Evolutionary conservation across 2,888 invertebrate genomes (phyloP), one percentile per base, ranked within the genome.

Genomic region (Agrilus biguttatus): DNA sequence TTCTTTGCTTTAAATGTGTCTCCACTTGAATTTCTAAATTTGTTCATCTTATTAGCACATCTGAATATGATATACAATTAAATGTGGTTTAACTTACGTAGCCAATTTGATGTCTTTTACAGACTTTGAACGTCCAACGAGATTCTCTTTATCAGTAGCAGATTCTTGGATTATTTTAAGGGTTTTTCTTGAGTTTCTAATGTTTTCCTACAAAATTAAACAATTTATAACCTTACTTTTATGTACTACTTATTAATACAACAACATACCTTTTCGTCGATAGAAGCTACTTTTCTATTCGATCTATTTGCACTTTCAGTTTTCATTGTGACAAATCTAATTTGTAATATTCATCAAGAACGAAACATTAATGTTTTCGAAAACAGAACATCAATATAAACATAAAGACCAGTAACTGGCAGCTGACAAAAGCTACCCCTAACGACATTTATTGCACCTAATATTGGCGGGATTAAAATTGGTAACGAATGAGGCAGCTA

Each of bases 131-230:
- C 84, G 76, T 53, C 83, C 83, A 53, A 75, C 78, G 51, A 85
- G 69, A 64, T 86, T 87, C 68, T 87, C 85, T 59, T 80, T 80
- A 56, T 83, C 81, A 39, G 70, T 73, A 33, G 83, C 80, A 37
- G 77, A 71, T 46, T 73, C 77, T 62, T 87, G 86, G 48, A 87
- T 63, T 23, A 78, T 75, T 66, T 81, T 83, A n/a, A 87, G 69
- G 19, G 81, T 78, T 65, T 77, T 81, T 55, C 84, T 69, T 33
- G 71, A 65, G 52, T 67, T 69, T 60, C 71, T 68, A 37, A 77
- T 68, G 56, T 71, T 81, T 51, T 80, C 72, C 72, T 74, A 48
- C 2, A 56, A 58, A 46, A 36, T 41, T 17, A 19, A 39, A 23
- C n/a, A 6, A 32, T 10, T 12, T 14, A 35, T 36, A 41, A 35